phyloP scores from a whole-genome alignment of 2,113 vertebrate species.

The Pimephales promelas region DNA sequence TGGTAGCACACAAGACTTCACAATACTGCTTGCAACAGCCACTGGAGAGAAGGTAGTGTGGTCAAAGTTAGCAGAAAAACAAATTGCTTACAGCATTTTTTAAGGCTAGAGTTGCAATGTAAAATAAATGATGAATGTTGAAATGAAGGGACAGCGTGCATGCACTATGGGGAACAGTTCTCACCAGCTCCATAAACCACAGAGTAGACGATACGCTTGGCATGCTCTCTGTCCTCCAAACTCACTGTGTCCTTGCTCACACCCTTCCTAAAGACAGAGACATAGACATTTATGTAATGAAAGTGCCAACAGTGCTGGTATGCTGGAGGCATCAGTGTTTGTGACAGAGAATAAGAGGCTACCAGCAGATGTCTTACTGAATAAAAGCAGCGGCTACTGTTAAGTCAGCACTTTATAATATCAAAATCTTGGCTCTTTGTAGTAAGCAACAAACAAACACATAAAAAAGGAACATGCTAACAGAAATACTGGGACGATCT shows the following conservation, averaged over 20 bases:
- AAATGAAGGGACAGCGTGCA: background rate
- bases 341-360: slow-evolving; percentile 57
- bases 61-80: background rate
- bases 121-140: background rate
- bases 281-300: slow-evolving; percentile 60
- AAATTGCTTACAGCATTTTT: background rate
- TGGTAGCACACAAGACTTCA: background rate
- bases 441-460: slow-evolving; percentile 19
- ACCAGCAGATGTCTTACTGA: slow-evolving; percentile 59
- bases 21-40: background rate
- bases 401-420: slow-evolving; percentile 26
- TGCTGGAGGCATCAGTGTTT: slow-evolving; percentile 56
- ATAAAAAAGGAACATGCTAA: background rate
- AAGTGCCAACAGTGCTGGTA: slow-evolving; percentile 52
- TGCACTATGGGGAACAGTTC: slow-evolving; percentile 31
- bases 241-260: slow-evolving; percentile 75
- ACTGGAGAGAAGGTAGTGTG: background rate
- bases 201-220: slow-evolving; percentile 87
- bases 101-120: background rate
- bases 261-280: slow-evolving; percentile 78
- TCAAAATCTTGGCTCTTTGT: slow-evolving; percentile 12
- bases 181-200: slow-evolving; percentile 91
- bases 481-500: background rate
- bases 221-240: slow-evolving; percentile 81
- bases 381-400: slow-evolving; percentile 44